Evolutionary conservation across 2,113 vertebrate genomes (phyloP), one percentile per base, ranked within the genome.

Genomic region (Phylloscopus trochiloides): DNA sequence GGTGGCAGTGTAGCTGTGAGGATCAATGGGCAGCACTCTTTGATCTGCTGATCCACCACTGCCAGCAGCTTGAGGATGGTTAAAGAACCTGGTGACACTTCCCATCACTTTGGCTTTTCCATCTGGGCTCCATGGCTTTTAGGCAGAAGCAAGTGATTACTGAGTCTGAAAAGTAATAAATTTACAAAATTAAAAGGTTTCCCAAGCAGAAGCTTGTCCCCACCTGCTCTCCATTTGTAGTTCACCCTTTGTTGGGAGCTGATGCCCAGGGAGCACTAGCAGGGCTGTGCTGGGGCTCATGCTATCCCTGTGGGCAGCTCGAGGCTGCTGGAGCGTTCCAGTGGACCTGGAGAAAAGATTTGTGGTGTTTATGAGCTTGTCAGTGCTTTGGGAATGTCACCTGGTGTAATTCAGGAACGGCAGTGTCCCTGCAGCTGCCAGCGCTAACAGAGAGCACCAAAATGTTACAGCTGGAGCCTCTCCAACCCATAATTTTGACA

Each of bases 211-310:
- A 43, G 40, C 34, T 43, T 7, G 2, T 51, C 17, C 14, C 14
- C 0, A 0, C 15, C n/a, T 26, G 26, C 55, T 76, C 6, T 43
- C 26, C 12, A 3, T 63, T 54, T 48, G 32, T 22, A 15, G 43
- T 5, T 84, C 32, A 7, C 19, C 14, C 21, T n/a, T 31, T 15
- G 38, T 47, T 73, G 38, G 26, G n/a, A 26, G 47, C 42, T 17
- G 25, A 21, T 55, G 54, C 42, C 43, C 66, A 15, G 50, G 3
- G 22, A 62, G 47, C 24, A 4, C 42, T 5, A 12, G 14, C 3
- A 26, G 40, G 14, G 28, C 36, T 42, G 51, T 34, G 16, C 51
- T 54, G 17, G 50, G 42, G 63, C 38, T 80, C 42, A 1, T 0
- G 0, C 29, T 78, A 34, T 55, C 57, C 84, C 55, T 51, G 40